Conservation (phyloP, 2,113 vertebrate species). For the Apteryx mantelli region DNA sequence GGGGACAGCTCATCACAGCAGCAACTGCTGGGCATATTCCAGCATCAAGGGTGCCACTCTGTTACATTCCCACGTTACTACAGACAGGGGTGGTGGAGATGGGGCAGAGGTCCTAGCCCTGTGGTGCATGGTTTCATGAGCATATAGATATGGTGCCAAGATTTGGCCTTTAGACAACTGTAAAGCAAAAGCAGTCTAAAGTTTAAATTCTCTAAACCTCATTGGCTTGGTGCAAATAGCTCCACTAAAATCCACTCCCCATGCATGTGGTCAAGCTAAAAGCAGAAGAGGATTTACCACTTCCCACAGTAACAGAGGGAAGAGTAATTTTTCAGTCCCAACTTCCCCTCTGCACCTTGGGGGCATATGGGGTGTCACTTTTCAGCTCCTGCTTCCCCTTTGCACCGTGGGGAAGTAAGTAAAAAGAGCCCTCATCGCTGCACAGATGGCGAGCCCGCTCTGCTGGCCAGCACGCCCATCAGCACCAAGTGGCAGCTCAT, state of each 20-base stretch:
- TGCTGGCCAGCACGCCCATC: fast-evolving
- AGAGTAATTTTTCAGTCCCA: neutral
- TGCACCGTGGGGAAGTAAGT: fast-evolving
- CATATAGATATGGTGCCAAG: neutral
- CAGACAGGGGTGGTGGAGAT: neutral
- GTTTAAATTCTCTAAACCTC: neutral
- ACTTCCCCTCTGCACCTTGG: neutral
- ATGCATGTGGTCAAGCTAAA: neutral
- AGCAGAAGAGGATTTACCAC: neutral
- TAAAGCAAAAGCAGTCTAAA: neutral
- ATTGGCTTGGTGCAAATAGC: neutral
- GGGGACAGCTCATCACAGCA: neutral
- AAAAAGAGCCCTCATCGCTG: neutral
- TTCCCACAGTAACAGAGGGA: neutral
- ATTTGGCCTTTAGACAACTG: neutral
- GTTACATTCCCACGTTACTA: neutral
- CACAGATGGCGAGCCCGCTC: neutral
- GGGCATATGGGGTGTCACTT: neutral
- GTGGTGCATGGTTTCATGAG: neutral
- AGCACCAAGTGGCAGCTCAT: fast-evolving
- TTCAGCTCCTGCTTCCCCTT: neutral
- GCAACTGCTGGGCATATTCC: neutral
- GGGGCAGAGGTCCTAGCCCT: neutral
- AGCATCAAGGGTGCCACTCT: neutral
- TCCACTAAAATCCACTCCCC: neutral